phyloP scores from a whole-genome alignment of 2,888 invertebrate species.

The Priocnemis perturbator region DNA sequence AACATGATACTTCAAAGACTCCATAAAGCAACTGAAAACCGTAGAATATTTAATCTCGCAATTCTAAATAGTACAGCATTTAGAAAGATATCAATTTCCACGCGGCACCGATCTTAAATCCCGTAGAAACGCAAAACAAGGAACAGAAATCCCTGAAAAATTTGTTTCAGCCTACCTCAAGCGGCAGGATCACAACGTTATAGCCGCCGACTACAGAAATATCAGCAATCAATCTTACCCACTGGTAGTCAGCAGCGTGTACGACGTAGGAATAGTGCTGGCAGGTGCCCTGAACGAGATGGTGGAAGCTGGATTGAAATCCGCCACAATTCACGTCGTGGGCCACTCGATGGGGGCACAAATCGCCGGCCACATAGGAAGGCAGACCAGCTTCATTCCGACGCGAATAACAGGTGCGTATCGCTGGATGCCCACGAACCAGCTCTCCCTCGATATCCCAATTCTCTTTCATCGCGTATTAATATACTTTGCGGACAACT shows the following conservation, averaged over 20 bases:
- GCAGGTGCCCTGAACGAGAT: constrained; percentile 55
- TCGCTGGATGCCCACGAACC: not conserved
- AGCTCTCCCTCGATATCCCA: not conserved
- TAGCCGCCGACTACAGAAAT: constrained; percentile 76
- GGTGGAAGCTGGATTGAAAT: constrained; percentile 45
- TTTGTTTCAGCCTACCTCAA: constrained; percentile 67
- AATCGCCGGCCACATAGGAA: constrained; percentile 56
- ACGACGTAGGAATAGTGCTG: constrained; percentile 48
- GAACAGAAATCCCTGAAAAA: too few relatives aligned
- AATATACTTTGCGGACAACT: not conserved
- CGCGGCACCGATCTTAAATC: too few relatives aligned
- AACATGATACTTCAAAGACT: too few relatives aligned
- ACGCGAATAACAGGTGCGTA: constrained; percentile 60
- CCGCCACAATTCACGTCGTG: constrained; percentile 57
- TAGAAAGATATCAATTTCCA: too few relatives aligned
- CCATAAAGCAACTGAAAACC: too few relatives aligned
- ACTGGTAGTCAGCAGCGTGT: constrained; percentile 45
- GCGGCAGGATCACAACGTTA: constrained; percentile 72
- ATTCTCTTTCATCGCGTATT: constrained; percentile 3
- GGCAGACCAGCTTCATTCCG: constrained; percentile 47
- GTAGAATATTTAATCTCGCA: too few relatives aligned
- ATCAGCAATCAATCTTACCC: constrained; percentile 74
- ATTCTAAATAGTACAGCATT: too few relatives aligned
- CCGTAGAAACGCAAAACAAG: too few relatives aligned
- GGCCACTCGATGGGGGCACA: constrained; percentile 67